These are phyloP conservation scores for Lagopus leucura DNA, from an alignment of 2,113 vertebrate species.

Conservation along the genomic window DNA sequence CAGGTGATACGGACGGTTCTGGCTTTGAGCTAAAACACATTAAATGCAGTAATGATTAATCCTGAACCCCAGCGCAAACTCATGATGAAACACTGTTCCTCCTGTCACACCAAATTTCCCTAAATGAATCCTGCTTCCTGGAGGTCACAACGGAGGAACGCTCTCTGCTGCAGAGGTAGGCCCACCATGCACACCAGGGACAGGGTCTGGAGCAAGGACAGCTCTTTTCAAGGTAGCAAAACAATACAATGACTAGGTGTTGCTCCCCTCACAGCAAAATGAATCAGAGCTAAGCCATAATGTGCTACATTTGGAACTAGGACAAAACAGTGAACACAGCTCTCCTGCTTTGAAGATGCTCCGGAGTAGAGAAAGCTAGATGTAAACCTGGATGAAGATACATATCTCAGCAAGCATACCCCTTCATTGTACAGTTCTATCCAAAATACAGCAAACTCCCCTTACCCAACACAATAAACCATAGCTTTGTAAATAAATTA, in stretches of 20 bases:
- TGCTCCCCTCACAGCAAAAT: neutral
- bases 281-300: accelerated
- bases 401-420: neutral
- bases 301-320: neutral
- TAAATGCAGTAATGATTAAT: conserved; percentile 58
- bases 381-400: neutral
- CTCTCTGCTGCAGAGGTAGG: neutral
- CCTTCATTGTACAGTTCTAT: neutral
- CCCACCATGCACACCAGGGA: neutral
- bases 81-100: neutral
- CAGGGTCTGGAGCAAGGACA: neutral
- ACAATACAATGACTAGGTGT: accelerated
- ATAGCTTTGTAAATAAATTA: neutral
- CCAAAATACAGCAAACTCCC: neutral
- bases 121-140: neutral
- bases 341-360: neutral
- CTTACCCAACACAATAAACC: no score
- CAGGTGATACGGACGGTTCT: neutral
- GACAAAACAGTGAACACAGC: accelerated
- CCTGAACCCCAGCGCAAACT: neutral
- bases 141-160: accelerated
- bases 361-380: neutral
- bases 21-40: neutral
- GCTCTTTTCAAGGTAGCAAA: neutral
- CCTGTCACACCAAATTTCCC: neutral